phyloP scores from a whole-genome alignment of 2,797 vertebrate species.

The Periophthalmus magnuspinnatus region DNA sequence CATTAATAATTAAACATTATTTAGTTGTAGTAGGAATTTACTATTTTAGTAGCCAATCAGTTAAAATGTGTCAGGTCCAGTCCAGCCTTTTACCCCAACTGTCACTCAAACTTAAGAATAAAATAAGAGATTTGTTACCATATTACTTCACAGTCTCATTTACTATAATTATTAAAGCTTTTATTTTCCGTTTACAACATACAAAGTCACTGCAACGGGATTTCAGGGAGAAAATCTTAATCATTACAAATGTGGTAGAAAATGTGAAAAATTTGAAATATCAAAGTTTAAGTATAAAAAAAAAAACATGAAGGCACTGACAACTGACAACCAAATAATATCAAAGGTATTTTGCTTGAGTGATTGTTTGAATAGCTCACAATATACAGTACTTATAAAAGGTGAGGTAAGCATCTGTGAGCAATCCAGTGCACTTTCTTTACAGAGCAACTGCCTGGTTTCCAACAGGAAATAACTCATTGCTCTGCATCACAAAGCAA shows the following conservation, averaged over 20 bases:
- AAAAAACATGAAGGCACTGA: conserved; percentile 78
- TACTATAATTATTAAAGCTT: conserved; percentile 58
- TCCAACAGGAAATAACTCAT: conserved; percentile 18
- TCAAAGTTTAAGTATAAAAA: conserved; percentile 69
- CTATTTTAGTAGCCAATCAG: neutral
- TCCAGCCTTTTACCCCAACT: too few relatives aligned
- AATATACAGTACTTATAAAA: conserved; percentile 76
- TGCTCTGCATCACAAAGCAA: conserved; percentile 8
- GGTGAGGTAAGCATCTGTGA: conserved; percentile 70
- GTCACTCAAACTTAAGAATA: too few relatives aligned
- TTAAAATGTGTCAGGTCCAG: neutral
- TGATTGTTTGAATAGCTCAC: conserved; percentile 51
- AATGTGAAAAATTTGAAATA: conserved; percentile 66
- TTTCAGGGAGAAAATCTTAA: conserved; percentile 44
- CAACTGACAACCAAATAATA: conserved; percentile 57
- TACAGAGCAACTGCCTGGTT: conserved; percentile 27
- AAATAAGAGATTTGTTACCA: too few relatives aligned
- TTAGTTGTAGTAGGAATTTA: neutral
- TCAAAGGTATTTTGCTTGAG: conserved; percentile 55
- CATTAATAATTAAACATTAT: too few relatives aligned
- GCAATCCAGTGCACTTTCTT: conserved; percentile 41
- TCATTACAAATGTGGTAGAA: conserved; percentile 75
- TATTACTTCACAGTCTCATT: neutral
- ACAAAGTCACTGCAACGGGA: conserved; percentile 70
- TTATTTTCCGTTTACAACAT: conserved; percentile 73